Evolutionary conservation across 92 coral and sea anemone species (phyloP).

Genomic region (Phenganax stokvisi): DNA sequence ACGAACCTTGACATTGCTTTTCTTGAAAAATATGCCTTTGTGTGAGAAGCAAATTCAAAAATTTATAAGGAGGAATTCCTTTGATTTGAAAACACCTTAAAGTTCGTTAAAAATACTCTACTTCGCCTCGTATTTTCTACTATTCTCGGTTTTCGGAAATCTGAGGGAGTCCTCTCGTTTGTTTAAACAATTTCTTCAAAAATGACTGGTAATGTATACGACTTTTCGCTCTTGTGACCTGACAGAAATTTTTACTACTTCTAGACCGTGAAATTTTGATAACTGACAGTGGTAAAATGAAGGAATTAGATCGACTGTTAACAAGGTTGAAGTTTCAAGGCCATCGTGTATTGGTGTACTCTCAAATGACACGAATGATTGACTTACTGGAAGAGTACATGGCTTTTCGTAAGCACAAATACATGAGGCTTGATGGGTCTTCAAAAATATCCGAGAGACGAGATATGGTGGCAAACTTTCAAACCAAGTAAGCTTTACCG

Average conservation of each 20-base stretch:
- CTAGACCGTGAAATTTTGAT: constrained; percentile 79
- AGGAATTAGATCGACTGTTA: constrained; percentile 80
- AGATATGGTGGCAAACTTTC: constrained; percentile 98
- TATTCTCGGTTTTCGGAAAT: no score
- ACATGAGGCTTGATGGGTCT: constrained; percentile 95
- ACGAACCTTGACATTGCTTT: no score
- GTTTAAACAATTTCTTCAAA: no score
- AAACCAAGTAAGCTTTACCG: constrained; percentile 64
- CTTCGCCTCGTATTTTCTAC: no score
- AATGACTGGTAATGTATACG: background rate
- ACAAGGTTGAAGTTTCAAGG: constrained; percentile 85
- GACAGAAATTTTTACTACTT: background rate
- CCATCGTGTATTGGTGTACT: constrained; percentile 88
- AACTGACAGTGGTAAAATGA: constrained; percentile 94
- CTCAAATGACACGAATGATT: constrained; percentile 97
- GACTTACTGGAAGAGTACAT: constrained; percentile 96
- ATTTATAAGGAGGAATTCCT: no score
- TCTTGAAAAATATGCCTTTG: no score
- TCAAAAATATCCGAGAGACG: constrained; percentile 92
- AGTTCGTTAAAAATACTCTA: no score
- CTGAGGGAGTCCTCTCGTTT: no score
- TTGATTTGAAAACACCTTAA: no score
- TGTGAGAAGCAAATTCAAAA: no score
- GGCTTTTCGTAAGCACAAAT: constrained; percentile 92
- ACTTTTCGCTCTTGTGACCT: background rate